Conservation (phyloP, 92 coral and sea anemone species). For the Porites evermanni region DNA sequence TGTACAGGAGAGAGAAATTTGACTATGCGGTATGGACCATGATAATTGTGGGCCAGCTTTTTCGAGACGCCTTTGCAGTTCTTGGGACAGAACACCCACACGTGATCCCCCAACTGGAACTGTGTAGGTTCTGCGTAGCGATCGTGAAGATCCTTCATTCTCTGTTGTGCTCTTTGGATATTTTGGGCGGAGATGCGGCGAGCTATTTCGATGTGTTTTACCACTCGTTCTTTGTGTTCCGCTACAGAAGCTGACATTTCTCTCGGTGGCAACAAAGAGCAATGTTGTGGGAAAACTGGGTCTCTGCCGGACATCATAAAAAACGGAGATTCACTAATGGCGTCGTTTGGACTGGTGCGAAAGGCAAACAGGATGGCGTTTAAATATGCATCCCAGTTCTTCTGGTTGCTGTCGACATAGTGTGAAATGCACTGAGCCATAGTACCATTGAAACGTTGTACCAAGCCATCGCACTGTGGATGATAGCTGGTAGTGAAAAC, state of each 20-base stretch:
- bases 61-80: conserved; percentile 44
- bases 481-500: conserved; percentile 65
- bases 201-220: conserved; percentile 43
- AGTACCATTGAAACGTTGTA: conserved; percentile 31
- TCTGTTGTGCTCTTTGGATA: conserved; percentile 65
- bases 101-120: conserved; percentile 57
- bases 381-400: conserved; percentile 67
- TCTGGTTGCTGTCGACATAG: conserved; percentile 43
- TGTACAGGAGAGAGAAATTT: no score
- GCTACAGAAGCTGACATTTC: conserved; percentile 58
- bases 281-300: conserved; percentile 56
- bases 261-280: conserved; percentile 40
- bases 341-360: conserved; percentile 43
- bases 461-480: conserved; percentile 50
- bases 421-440: conserved; percentile 43
- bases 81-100: conserved; percentile 69
- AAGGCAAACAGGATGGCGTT: conserved; percentile 63
- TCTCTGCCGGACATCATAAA: conserved; percentile 63
- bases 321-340: conserved; percentile 65
- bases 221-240: conserved; percentile 70
- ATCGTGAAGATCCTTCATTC: conserved; percentile 66
- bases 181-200: conserved; percentile 42
- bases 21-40: no score
- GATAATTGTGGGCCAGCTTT: conserved; percentile 41
- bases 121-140: conserved; percentile 23